Evolutionary conservation across 2,113 vertebrate species (phyloP), one percentile per base, ranked within the genome.

Genomic region (Pelvicachromis taeniatus): DNA sequence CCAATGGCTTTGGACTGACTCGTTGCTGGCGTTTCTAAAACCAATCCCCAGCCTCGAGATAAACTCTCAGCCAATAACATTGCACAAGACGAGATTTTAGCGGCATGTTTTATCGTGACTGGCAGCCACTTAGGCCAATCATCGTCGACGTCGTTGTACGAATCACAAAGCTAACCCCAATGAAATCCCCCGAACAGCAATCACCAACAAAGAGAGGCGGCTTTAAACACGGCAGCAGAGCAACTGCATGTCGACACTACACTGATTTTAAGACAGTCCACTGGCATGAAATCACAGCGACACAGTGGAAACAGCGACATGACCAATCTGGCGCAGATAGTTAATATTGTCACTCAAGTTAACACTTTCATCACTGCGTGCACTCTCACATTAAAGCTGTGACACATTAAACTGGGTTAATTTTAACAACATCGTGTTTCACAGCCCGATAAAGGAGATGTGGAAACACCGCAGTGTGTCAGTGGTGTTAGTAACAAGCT

Each of bases 21-120:
- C 4, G 1, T 82, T 73, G 91, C 13, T 81, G 91, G 77, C 78
- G 45, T 78, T 26, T 73, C 6, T 50, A 16, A 19, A 12, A 9
- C 94, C 93, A 95, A 93, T 94, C 78, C 3, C 0, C 2, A 2
- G n/a, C 7, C 13, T 23, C 4, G n/a, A 50, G 6, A 53, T 29
- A 55, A 2, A 11, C 19, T 80, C 23, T 75, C 9, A 48, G 10
- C 88, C 81, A 91, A 87, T 89, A 9, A 17, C 0, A 19, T 8
- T 4, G 2, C 2, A 31, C 13, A 23, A 38, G 65, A 78, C 17
- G 83, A 78, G 85, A 55, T 10, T 82, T 82, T 3, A 52, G 23
- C 1, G 3, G 17, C 3, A 12, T 17, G 11, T 3, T 7, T 13
- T 12, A 19, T 7, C 2, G 53, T 19, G 83, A 90, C 13, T 65